phyloP scores from a whole-genome alignment of 1,140 invertebrate genomes.

The Heterodera carotae region DNA sequence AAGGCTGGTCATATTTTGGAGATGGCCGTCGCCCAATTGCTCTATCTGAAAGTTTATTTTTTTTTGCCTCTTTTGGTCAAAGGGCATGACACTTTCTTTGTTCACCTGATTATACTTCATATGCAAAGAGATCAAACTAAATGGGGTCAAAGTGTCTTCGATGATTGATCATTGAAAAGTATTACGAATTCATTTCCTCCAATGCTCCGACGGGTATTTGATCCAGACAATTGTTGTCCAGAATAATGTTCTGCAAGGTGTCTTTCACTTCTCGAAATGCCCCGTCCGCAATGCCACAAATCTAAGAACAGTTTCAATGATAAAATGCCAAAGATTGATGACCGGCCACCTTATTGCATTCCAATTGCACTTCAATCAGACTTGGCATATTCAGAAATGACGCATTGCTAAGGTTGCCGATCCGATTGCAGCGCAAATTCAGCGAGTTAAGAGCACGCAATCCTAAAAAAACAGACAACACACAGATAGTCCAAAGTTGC shows the following conservation, averaged over 20 bases:
- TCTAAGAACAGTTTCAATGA: constrained; percentile 46
- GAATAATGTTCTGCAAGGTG: constrained; percentile 60
- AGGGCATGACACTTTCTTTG: too few species aligned
- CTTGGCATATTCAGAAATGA: constrained; percentile 54
- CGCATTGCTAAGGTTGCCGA: constrained; percentile 56
- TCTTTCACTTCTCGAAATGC: constrained; percentile 56
- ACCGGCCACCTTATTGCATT: constrained; percentile 57
- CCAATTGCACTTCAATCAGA: constrained; percentile 62
- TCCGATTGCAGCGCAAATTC: constrained; percentile 53
- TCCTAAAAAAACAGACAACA: constrained; percentile 44
- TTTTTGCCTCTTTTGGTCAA: neutral
- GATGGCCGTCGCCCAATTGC: constrained; percentile 43
- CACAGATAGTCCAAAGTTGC: constrained; percentile 34
- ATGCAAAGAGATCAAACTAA: constrained; percentile 58
- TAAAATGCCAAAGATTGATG: constrained; percentile 8
- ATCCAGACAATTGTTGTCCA: constrained; percentile 62
- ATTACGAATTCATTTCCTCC: constrained; percentile 50
- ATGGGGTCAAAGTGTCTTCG: neutral
- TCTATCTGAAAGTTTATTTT: constrained; percentile 52
- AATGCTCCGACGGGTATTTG: constrained; percentile 54
- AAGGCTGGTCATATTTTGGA: constrained; percentile 58
- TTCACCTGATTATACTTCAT: constrained; percentile 63
- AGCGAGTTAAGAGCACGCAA: constrained; percentile 55
- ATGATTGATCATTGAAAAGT: too few species aligned
- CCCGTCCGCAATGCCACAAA: constrained; percentile 51